Evolutionary conservation across 2,797 vertebrate genomes (phyloP), one percentile per base, ranked within the genome.

Genomic region (Micropoecilia bifurca): DNA sequence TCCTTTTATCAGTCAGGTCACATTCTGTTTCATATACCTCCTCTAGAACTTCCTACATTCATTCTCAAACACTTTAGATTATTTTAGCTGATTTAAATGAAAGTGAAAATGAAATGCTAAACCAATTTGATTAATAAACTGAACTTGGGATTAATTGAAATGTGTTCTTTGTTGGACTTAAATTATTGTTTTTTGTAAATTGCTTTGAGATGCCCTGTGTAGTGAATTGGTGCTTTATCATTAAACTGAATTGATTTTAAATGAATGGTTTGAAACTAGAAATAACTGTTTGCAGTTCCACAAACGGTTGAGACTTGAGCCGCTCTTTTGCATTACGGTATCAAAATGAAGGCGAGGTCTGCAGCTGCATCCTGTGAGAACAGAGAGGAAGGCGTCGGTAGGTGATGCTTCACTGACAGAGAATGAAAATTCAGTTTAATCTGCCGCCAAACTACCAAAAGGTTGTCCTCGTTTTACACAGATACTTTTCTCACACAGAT

Each of bases 361-460:
- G 71, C 87, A 89, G 88, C 82, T 90, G 84, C 87, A 85, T 87
- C 85, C 74, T 89, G 85, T 25, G 12, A 46, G 48, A 10, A 48
- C 53, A 53, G 14, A 59, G 48, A 48, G 55, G 39, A 43, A 75
- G 25, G 41, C 14, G 13, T 2, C 22, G 43, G 13, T 30, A 74
- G 22, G 7, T 80, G 71, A 87, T 68, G 80, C 80, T 79, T 87
- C 77, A 61, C 61, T 81, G 68, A 81, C 30, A 1, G 43, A 1
- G 43, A 66, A 78, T 79, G 50, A 83, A 73, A 36, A 0, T 2
- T 69, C 69, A 41, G 69, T 74, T 86, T 75, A 39, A 78, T 22
- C 45, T 79, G 28, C n/a, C 43, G 1, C 33, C 45, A 75, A 50
- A 50, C 48, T 50, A 50, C 48, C 48, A 22, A 50, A 69, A 69